Evolutionary conservation across 2,888 invertebrate species (phyloP), one percentile per base, ranked within the genome.

Genomic region (Drosophila dives): DNA sequence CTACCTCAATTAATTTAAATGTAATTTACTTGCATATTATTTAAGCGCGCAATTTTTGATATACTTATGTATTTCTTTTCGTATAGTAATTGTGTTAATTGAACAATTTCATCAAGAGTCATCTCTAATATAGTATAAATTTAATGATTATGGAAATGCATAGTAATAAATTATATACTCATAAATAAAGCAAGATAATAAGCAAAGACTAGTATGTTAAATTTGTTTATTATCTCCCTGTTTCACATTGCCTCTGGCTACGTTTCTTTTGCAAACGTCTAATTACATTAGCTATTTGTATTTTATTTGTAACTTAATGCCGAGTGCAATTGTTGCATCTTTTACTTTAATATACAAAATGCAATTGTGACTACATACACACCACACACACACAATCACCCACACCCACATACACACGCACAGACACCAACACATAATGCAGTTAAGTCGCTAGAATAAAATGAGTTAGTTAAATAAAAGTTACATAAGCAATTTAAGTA

Each of bases 401-500:
- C 17, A 50, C 20, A 67, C 29, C 36, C 26, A 55, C 55, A 40
- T 4, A 5, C 17, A 64, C 32, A 60, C 12, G 29, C 15, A 56
- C 40, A 59, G 20, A 53, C 20, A 38, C 45, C 49, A 29, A 72
- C 50, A 70, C 56, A 70, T 55, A 68, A 78, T 80, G 82, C 60
- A 81, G 69, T 75, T 83, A 83, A 81, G 79, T 59, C 64, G 66
- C 48, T 85, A 85, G 86, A 56, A 72, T 85, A 77, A 86, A 77
- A 54, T 65, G 55, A 78, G 74, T 77, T 84, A 88, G 86, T 79
- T 71, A 76, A 81, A 72, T 82, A 64, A 53, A 75, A 81, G 87
- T 84, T 88, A 87, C 72, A 82, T 87, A 88, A 87, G 86, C 85
- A 89, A 81, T 83, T 81, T 83, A 87, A 80, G 85, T 89, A 89